Conservation (phyloP, 2,888 invertebrate genomes). For the Neoitamus cyanurus region DNA sequence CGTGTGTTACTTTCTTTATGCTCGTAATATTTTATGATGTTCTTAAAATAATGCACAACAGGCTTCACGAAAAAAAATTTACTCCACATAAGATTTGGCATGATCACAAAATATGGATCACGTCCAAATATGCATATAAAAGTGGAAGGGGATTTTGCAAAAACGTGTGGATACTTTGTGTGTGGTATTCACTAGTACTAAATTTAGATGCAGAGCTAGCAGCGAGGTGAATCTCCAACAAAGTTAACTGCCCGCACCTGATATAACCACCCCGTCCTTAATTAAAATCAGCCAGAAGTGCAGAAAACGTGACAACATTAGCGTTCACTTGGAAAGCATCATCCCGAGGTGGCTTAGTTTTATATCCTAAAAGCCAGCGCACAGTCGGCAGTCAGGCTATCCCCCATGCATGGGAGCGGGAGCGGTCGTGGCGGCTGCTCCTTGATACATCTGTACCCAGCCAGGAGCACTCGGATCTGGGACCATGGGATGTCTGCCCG, state of each 20-base stretch:
- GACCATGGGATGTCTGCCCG: constrained; percentile 4
- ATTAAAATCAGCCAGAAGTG: constrained; percentile 45
- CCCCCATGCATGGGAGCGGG: not conserved
- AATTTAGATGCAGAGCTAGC: not conserved
- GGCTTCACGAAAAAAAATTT: too few relatives aligned
- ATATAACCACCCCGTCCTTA: constrained; percentile 28
- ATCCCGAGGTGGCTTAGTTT: constrained; percentile 26
- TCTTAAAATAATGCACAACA: too few relatives aligned
- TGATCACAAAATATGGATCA: too few relatives aligned
- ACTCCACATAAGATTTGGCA: too few relatives aligned
- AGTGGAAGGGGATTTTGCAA: too few relatives aligned
- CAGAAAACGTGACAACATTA: constrained; percentile 51
- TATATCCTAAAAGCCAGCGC: constrained; percentile 36
- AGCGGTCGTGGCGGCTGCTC: not conserved
- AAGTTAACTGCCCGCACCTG: constrained; percentile 31
- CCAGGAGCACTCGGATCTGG: not conserved
- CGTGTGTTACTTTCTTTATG: too few relatives aligned
- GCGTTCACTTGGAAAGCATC: constrained; percentile 48
- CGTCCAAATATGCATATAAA: too few relatives aligned
- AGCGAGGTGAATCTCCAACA: not conserved
- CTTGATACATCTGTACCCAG: constrained; percentile 32
- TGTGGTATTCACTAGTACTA: not conserved
- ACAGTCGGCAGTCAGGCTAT: not conserved
- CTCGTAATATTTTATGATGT: too few relatives aligned
- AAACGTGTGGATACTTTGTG: too few relatives aligned